Conservation (phyloP, 2,113 vertebrate species). For the Clarias gariepinus region DNA sequence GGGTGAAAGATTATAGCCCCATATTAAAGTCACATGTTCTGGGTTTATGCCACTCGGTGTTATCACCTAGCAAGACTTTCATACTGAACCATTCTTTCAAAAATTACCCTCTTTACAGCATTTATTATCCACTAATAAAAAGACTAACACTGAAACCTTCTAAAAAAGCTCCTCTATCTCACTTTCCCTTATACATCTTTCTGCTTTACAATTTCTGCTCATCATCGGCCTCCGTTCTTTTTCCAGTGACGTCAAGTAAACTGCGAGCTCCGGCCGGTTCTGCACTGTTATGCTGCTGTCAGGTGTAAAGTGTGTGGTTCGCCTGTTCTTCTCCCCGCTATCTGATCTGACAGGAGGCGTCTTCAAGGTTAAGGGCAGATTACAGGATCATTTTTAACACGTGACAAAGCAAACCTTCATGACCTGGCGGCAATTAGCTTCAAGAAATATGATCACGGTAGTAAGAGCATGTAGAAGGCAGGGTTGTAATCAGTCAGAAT, state of each 20-base stretch:
- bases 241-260: background rate
- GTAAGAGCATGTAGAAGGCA: background rate
- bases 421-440: background rate
- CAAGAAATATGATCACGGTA: background rate
- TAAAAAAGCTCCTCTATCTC: background rate
- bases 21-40: background rate
- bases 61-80: background rate
- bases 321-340: background rate
- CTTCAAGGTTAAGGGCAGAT: slow-evolving; percentile 40
- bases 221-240: background rate
- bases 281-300: background rate
- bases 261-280: background rate
- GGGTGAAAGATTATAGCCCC: background rate
- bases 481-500: background rate
- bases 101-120: background rate
- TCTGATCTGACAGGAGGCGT: slow-evolving; percentile 15
- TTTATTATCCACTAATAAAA: background rate
- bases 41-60: background rate
- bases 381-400: slow-evolving; percentile 33
- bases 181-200: background rate
- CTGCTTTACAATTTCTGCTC: background rate
- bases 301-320: background rate
- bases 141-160: background rate
- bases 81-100: background rate
- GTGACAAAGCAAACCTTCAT: background rate